Evolutionary conservation across 2,113 vertebrate genomes (phyloP), one percentile per base, ranked within the genome.

Genomic region (Centropristis striata): DNA sequence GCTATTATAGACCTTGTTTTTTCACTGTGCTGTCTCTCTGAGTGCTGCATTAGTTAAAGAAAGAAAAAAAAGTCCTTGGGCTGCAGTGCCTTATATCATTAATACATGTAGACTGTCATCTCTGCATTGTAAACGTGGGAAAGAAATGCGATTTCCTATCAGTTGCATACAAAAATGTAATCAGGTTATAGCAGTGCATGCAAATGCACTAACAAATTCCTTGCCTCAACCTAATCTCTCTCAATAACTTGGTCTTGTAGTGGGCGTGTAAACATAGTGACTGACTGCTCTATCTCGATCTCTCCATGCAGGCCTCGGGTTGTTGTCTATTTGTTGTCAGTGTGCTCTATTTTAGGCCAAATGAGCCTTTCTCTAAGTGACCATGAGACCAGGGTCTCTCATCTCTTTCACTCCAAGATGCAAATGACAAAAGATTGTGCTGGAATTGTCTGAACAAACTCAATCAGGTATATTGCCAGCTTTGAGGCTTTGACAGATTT

Each of bases 241-340:
- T 32, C 20, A 67, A 42, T 21, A 68, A 61, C 13, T 4, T 44
- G 36, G 28, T 59, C 76, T 55, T 66, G 53, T 36, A 28, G 23
- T 13, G 3, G n/a, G 39, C 10, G 23, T 65, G 47, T 64, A 42
- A 59, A 50, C 3, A 1, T 8, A 37, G 32, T 61, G 72, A 80
- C 49, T 66, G 36, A 74, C 73, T 65, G 71, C n/a, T 63, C 41
- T 50, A 37, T n/a, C n/a, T n/a, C n/a, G 20, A 28, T 79, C 64
- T 41, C 32, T 59, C 69, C 57, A 72, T 39, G 57, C 60, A 71
- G 55, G 70, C 23, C 27, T 36, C 16, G 39, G 47, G 46, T 70
- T 76, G 39, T 51, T 59, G 51, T 63, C 64, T 76, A 20, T 87
- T 86, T 86, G 61, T 57, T 72, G 78, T 63, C 77, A 60, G 0